Evolutionary conservation across 2,113 vertebrate species (phyloP).

Genomic region (Rattus rattus): DNA sequence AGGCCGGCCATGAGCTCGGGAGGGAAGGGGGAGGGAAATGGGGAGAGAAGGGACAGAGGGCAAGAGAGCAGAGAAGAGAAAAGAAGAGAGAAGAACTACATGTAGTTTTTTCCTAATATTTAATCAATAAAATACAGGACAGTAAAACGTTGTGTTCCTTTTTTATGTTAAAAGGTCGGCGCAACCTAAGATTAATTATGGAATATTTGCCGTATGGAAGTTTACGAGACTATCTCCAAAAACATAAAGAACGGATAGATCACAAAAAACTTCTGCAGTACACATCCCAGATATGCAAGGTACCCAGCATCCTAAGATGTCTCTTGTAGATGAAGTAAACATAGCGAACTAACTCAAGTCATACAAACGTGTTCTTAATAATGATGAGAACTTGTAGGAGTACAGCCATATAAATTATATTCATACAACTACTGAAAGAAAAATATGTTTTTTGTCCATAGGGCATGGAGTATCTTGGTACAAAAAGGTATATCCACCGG

Average conservation of each 20-base stretch:
- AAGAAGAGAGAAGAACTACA: no score
- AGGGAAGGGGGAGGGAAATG: no score
- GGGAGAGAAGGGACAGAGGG: no score
- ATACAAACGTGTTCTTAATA: slow-evolving; percentile 39
- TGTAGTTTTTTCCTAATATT: slow-evolving; percentile 31
- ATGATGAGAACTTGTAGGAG: not conserved
- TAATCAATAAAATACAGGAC: not conserved
- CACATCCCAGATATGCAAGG: slow-evolving; percentile 98
- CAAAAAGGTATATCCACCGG: slow-evolving; percentile 96
- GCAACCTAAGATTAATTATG: slow-evolving; percentile 97
- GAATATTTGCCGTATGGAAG: slow-evolving; percentile 98
- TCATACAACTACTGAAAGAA: slow-evolving; percentile 64
- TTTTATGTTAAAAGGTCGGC: slow-evolving; percentile 89
- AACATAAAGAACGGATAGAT: slow-evolving; percentile 95
- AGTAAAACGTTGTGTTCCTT: slow-evolving; percentile 54
- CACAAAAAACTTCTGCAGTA: slow-evolving; percentile 95
- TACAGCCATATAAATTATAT: not conserved
- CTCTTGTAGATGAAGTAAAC: not conserved
- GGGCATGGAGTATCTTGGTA: slow-evolving; percentile 99
- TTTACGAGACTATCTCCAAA: slow-evolving; percentile 97
- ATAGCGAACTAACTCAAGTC: slow-evolving; percentile 57
- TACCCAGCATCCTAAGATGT: slow-evolving; percentile 75
- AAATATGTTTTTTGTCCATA: slow-evolving; percentile 78
- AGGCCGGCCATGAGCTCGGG: no score
- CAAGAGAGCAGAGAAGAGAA: no score